Evolutionary conservation across 2,888 invertebrate species (phyloP).

Genomic region (Cheilosia soror): DNA sequence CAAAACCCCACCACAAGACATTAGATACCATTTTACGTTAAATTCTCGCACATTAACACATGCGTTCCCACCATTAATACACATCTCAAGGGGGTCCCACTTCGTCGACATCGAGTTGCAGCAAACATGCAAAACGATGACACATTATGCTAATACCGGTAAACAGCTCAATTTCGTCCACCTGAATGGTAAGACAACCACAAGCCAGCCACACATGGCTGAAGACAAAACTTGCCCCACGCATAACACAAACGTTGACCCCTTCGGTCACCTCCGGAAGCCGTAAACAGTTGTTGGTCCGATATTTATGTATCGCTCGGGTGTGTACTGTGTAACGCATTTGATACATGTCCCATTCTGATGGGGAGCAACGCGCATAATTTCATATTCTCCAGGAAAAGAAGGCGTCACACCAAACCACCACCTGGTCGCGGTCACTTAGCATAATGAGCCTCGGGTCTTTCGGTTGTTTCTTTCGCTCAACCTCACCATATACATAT

Average conservation of each 20-base stretch:
- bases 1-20: not conserved
- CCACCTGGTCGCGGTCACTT: conserved; percentile 66
- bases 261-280: conserved; percentile 69
- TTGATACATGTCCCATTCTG: conserved; percentile 36
- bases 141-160: conserved; percentile 71
- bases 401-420: conserved; percentile 51
- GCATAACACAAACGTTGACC: conserved; percentile 71
- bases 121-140: conserved; percentile 68
- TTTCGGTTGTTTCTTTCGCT: conserved; percentile 36
- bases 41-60: conserved; percentile 52
- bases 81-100: not conserved
- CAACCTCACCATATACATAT: conserved; percentile 21
- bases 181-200: conserved; percentile 38
- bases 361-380: conserved; percentile 51
- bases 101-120: not conserved
- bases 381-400: conserved; percentile 59
- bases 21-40: conserved; percentile 11
- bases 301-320: conserved; percentile 1
- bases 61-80: conserved; percentile 27
- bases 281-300: conserved; percentile 60
- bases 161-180: conserved; percentile 70
- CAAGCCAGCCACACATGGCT: conserved; percentile 22
- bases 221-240: conserved; percentile 47
- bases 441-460: conserved; percentile 63
- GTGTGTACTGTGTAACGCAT: conserved; percentile 37